Conservation (phyloP, 2,888 invertebrate genomes). For the Notocelia uddmanniana region DNA sequence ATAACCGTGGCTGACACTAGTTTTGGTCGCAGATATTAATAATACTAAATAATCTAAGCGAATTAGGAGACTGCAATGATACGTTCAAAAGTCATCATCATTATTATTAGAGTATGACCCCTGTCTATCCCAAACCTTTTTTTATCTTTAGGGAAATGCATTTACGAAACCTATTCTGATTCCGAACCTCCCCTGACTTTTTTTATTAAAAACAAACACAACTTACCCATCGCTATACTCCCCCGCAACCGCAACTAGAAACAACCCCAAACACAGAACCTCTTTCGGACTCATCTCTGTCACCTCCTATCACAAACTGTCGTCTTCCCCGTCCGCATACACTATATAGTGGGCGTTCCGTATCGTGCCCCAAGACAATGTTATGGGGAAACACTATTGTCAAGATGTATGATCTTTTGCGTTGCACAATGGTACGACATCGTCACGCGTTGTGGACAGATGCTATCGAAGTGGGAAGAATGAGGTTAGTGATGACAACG, state of each 20-base stretch:
- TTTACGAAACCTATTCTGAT: no score
- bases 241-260: constrained; percentile 57
- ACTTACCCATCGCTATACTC: constrained; percentile 78
- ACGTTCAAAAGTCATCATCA: no score
- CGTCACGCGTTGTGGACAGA: constrained; percentile 62
- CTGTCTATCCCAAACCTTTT: no score
- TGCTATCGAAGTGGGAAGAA: constrained; percentile 68
- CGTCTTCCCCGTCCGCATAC: constrained; percentile 64
- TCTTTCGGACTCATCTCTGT: constrained; percentile 66
- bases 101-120: no score
- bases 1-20: no score
- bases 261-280: constrained; percentile 48
- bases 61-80: no score
- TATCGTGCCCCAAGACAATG: constrained; percentile 73
- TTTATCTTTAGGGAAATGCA: no score
- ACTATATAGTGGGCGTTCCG: constrained; percentile 80
- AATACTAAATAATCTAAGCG: no score
- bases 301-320: constrained; percentile 62
- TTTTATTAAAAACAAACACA: constrained; percentile 6
- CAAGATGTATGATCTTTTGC: constrained; percentile 49
- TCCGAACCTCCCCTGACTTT: not conserved
- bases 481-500: constrained; percentile 47
- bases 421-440: constrained; percentile 66
- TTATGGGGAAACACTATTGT: constrained; percentile 80
- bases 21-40: no score